Base-by-base conservation (phyloP, 2,113 vertebrate species). In the Crotalus viridis region DNA sequence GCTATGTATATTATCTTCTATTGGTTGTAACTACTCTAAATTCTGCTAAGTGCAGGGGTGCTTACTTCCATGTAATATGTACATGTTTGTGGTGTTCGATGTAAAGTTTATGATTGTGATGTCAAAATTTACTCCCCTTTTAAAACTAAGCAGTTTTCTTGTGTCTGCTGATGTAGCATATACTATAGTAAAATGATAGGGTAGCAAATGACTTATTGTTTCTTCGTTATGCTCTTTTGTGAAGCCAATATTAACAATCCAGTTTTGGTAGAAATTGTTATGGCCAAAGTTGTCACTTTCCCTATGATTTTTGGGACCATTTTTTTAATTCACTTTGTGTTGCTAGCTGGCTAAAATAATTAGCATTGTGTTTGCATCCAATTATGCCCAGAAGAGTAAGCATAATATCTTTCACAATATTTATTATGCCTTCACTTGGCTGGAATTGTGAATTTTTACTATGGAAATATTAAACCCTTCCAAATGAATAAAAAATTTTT, bases 301-400 rank as follows among this genome's bases (percentile, higher is more conserved):
- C 92, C 85, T 93, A 69, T 95, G 81, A 94, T 92, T 88, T 88
- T 93, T 91, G 90, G 90, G 90, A 94, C 95, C 52, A 28, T 85
- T 88, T 93, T 96, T 85, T 87, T 54, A 94, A 95, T 96, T 96
- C 94, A 94, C 94, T 48, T 90, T 64, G 39, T 93, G 52, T 54
- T 96, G 92, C 87, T 94, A 22, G 57, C 85, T 93, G 95, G 64
- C 89, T 96, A 91, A 92, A 95, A 93, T 94, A 93, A 95, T 95
- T 94, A 95, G 91, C 17, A 6, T 90, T n/a, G 5, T 59, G 88
- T 93, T 96, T 91, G 56, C 88, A 89, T 95, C 94, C 54, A 91
- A 69, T 93, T 94, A 88, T 43, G 91, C 59, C 64, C 22, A 28
- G 64, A 93, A 94, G 85, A 93, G 86, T 86, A 24, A 13, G 0